Base-by-base conservation (phyloP, 1,140 invertebrate species). In the Dysdera silvatica region DNA sequence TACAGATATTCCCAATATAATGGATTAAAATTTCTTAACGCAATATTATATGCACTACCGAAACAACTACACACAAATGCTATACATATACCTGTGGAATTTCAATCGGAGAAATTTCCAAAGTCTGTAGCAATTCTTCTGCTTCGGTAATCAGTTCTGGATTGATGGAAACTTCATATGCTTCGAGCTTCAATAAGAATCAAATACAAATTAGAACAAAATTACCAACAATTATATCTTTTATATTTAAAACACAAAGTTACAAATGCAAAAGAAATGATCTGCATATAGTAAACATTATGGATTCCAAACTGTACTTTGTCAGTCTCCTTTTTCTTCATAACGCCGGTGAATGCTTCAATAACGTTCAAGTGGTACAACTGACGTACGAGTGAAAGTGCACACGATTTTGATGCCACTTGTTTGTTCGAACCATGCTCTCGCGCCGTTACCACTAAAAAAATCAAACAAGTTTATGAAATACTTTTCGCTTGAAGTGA, bases 341-440 rank as follows among this genome's bases (percentile, higher is more conserved):
- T 77, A 1, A 86, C 86, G 3, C 91, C 91, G n/a, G 77, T 75
- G 75, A 85, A 95, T 2, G 91, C 82, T 75, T 95, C 92, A 65
- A 98, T 92, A 1, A 96, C 87, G 62, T 88, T 87, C 48, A 97
- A 82, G 82, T 98, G 95, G 75, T 86, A 98, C 4, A 99, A 76
- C 73, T 99, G 95, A 16, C 95, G 78, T 0, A 98, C 91, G 14
- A 98, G 75, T 0, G 94, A 97, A 8, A 99, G 75, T 3, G 95
- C 95, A 76, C 95, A 98, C 32, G 88, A 91, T 77, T 97, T 96
- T 69, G 92, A 95, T 0, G 96, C 94, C 2, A 87, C 85, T 76
- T 97, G 94, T 71, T 98, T 98, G 72, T 94, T 98, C 0, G 93
- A 97, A 2, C 89, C 94, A 52, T 88, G 87, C 77, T 98, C 95